A percentile compares a stretch with the other conserved stretches of the same genome.
Conservation (phyloP, 2,113 vertebrate species). For the Ceyx melanurus region DNA sequence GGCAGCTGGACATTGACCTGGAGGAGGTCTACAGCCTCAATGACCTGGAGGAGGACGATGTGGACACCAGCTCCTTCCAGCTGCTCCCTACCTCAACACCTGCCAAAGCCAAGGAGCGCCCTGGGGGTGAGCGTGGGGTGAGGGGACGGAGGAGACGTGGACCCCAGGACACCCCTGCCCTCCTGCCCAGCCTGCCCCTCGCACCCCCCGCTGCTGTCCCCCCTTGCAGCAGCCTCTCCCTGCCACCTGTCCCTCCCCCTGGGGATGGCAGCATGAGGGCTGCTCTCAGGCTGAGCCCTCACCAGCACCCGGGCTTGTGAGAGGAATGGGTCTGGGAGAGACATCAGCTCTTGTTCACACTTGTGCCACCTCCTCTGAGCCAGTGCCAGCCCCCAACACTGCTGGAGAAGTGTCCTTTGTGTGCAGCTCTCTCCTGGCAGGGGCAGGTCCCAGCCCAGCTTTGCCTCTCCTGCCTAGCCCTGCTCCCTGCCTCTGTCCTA, state of each 20-base stretch:
- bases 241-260: rapidly evolving
- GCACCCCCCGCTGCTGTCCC: rapidly evolving
- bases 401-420: background rate
- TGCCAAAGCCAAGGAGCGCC: conserved; percentile 45
- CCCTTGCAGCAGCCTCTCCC: background rate
- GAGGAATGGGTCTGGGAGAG: background rate
- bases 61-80: conserved; percentile 71
- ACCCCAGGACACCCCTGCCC: rapidly evolving
- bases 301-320: rapidly evolving
- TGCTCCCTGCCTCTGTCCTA: background rate
- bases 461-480: background rate
- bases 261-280: background rate
- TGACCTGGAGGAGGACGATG: conserved; percentile 87
- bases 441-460: background rate
- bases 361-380: background rate
- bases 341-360: rapidly evolving
- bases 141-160: rapidly evolving
- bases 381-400: rapidly evolving
- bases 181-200: background rate
- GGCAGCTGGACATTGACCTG: conserved; percentile 82
- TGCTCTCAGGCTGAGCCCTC: rapidly evolving
- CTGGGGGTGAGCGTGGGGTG: conserved; percentile 65
- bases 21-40: conserved; percentile 87
- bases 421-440: background rate
- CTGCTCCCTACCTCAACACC: conserved; percentile 60